Evolutionary conservation across 2,888 invertebrate species (phyloP).

Genomic region (Drosophila subquinaria): DNA sequence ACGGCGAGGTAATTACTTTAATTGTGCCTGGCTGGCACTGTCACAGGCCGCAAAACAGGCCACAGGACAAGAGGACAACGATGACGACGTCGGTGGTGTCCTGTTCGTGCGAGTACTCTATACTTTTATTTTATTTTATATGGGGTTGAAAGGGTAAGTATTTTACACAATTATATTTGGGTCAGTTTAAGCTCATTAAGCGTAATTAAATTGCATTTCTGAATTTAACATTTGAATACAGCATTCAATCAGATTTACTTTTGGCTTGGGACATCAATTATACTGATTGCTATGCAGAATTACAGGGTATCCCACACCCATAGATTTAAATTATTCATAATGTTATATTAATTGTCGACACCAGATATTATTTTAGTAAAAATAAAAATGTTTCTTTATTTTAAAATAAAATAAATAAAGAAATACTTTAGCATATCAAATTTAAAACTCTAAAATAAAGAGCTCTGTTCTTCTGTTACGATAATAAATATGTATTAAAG

Average conservation of each 20-base stretch:
- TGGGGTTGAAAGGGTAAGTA: slow-evolving; percentile 9
- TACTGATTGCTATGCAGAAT: not conserved
- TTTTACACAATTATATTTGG: slow-evolving; percentile 2
- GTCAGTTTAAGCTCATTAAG: not conserved
- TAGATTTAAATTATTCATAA: no score
- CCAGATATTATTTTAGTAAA: no score
- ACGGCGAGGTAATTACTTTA: slow-evolving; percentile 68
- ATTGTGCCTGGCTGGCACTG: slow-evolving; percentile 46
- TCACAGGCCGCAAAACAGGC: slow-evolving; percentile 28
- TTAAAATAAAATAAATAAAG: no score
- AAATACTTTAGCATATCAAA: no score
- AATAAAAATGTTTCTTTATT: no score
- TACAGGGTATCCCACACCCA: no score
- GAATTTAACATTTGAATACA: not conserved
- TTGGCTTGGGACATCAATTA: not conserved
- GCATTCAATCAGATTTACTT: not conserved
- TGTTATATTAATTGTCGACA: no score
- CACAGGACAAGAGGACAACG: slow-evolving; percentile 6
- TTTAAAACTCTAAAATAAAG: not conserved
- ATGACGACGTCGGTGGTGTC: slow-evolving; percentile 39
- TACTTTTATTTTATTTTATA: not conserved
- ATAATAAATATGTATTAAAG: slow-evolving; percentile 31
- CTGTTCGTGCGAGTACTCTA: slow-evolving; percentile 12
- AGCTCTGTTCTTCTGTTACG: not conserved
- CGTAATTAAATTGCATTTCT: not conserved